Base-by-base conservation (phyloP, 2,113 vertebrate genomes). In the Narcine bancroftii region DNA sequence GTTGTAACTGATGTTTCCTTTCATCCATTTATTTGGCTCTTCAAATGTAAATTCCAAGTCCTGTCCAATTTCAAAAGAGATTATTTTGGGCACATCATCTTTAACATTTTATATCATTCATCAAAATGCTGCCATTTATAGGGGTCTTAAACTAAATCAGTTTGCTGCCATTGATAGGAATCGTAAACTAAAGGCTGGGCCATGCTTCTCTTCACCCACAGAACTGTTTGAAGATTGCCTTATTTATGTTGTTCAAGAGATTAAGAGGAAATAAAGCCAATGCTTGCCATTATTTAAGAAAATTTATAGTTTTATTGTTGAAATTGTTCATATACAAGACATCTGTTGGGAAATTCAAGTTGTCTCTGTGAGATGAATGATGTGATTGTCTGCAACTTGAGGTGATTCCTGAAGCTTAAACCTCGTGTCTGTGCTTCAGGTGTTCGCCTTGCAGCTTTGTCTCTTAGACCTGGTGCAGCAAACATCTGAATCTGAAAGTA, bases 331-430 rank as follows among this genome's bases (percentile, higher is more conserved):
- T 85, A 33, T n/a, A 33, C 15, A 85, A 33, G 81, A 60, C 15
- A 6, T 33, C 53, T 83, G 81, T 85, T 36, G 81, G 81, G 81
- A 85, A 85, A n/a, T 85, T 60, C 50, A 60, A 15, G 50, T 85
- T 85, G 50, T 91, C 87, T 69, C 65, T 69, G 45, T 69, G 39
- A 15, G 63, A 91, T 91, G 45, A 66, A 26, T 69, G 63, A 39
- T 69, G 63, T 69, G 21, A 66, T 89, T 17, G 19, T 89, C 24
- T 89, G 85, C 85, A 89, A 89, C 85, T 45, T 63, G n/a, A 89
- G 56, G 60, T 89, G 85, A 63, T 69, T 56, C 3, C 63, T 91
- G 87, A 26, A 39, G 87, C 63, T 91, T 91, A 66, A 69, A 47
- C 47, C 87, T 91, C 47, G 33, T 0, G 15, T 15, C 66, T 36